These are phyloP conservation scores for Acronicta leporina DNA, from an alignment of 2,888 invertebrate species.

Conservation along the genomic window DNA sequence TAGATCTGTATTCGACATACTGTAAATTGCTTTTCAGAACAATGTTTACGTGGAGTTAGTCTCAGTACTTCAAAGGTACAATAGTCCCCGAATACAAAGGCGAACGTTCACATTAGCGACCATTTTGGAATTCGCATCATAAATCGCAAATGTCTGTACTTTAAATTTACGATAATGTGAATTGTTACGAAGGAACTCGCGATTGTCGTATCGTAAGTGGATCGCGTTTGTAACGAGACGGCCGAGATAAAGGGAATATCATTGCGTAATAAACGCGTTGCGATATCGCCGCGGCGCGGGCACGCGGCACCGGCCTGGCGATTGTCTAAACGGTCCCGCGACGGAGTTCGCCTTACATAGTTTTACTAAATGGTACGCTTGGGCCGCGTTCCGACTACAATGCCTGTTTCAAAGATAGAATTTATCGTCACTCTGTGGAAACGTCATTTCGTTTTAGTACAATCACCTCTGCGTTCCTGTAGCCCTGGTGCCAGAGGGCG, in stretches of 20 bases:
- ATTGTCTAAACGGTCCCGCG: constrained; percentile 24
- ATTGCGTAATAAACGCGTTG: constrained; percentile 52
- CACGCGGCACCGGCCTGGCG: constrained; percentile 17
- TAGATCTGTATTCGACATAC: constrained; percentile 10
- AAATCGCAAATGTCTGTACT: constrained; percentile 56
- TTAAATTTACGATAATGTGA: constrained; percentile 59
- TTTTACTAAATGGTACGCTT: constrained; percentile 26
- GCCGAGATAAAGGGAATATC: constrained; percentile 53
- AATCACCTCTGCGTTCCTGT: constrained; percentile 3
- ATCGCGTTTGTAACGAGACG: constrained; percentile 53
- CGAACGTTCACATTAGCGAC: constrained; percentile 45
- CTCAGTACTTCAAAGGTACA: constrained; percentile 18
- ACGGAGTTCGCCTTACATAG: constrained; percentile 29
- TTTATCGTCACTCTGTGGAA: constrained; percentile 11
- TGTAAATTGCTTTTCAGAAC: constrained; percentile 9
- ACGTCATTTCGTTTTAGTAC: constrained; percentile 15
- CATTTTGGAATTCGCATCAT: constrained; percentile 48
- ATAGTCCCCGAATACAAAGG: constrained; percentile 30
- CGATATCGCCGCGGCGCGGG: constrained; percentile 38
- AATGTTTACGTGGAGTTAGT: constrained; percentile 28
- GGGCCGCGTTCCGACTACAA: constrained; percentile 12
- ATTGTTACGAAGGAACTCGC: constrained; percentile 52
- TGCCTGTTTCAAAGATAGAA: constrained; percentile 11
- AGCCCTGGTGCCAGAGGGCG: constrained; percentile 7
- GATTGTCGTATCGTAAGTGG: constrained; percentile 52